Evolutionary conservation across 2,888 invertebrate species (phyloP).

Genomic region (Drosophila tanythrix): DNA sequence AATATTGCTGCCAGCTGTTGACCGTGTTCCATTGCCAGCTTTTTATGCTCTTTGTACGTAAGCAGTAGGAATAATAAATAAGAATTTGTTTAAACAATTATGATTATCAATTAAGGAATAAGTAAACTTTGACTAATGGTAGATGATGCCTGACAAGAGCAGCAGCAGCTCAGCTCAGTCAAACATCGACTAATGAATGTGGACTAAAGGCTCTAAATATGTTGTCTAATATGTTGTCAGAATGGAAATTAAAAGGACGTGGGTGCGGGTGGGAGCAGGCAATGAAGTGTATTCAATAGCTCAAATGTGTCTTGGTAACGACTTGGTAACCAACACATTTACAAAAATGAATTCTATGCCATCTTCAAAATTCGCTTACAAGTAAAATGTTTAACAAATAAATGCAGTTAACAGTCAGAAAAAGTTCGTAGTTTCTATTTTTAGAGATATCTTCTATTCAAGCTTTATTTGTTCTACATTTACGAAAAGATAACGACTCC

Average conservation of each 20-base stretch:
- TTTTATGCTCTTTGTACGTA: neutral
- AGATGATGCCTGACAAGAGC: neutral
- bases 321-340: too few relatives aligned
- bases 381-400: too few relatives aligned
- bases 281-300: neutral
- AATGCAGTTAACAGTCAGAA: too few relatives aligned
- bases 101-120: conserved; percentile 51
- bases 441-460: neutral
- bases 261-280: neutral
- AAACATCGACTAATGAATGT: neutral
- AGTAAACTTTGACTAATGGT: conserved; percentile 7
- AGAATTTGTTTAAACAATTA: conserved; percentile 55
- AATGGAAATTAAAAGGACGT: neutral
- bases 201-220: neutral
- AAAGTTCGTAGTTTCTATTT: neutral
- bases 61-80: conserved; percentile 45
- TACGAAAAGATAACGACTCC: too few relatives aligned
- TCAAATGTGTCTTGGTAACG: too few relatives aligned
- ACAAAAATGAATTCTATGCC: too few relatives aligned
- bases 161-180: neutral
- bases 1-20: neutral
- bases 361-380: too few relatives aligned
- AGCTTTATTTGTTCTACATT: neutral
- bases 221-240: neutral
- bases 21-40: neutral